Evolutionary conservation across 2,797 vertebrate genomes (phyloP).

Genomic region (Neostethus bicornis): DNA sequence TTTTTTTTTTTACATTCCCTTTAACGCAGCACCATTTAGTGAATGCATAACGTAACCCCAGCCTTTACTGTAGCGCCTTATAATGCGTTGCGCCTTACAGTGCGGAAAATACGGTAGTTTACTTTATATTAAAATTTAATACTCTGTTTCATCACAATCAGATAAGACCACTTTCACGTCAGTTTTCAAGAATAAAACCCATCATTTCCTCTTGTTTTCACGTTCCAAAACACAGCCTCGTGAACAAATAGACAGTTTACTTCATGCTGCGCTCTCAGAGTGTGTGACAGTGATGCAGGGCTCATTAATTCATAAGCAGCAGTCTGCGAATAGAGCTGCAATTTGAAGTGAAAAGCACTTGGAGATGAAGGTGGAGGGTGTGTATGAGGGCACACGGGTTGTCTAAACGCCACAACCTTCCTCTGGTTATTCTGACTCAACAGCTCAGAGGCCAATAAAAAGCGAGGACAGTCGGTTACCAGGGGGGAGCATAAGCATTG

Average conservation of each 20-base stretch:
- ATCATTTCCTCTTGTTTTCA: background rate
- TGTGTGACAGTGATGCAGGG: slow-evolving; percentile 55
- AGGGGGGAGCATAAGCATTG: slow-evolving; percentile 70
- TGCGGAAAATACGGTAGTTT: too few species aligned
- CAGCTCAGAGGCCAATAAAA: slow-evolving; percentile 68
- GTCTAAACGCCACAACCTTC: slow-evolving; percentile 63
- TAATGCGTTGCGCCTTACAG: too few species aligned
- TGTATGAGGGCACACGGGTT: slow-evolving; percentile 39
- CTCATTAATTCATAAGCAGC: slow-evolving; percentile 76
- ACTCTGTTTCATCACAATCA: background rate
- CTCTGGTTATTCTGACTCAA: slow-evolving; percentile 70
- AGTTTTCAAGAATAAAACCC: background rate
- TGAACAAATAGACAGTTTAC: slow-evolving; percentile 24
- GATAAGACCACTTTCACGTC: background rate
- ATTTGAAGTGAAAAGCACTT: slow-evolving; percentile 46
- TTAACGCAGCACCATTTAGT: too few species aligned
- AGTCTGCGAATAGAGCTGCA: slow-evolving; percentile 65
- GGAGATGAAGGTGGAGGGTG: slow-evolving; percentile 33
- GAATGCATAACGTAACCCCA: too few species aligned
- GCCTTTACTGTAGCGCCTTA: too few species aligned
- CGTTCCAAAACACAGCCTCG: background rate
- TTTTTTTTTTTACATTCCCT: too few species aligned
- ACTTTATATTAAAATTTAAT: too few species aligned
- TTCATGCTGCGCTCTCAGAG: slow-evolving; percentile 26
- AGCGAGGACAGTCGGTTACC: slow-evolving; percentile 70